phyloP scores from a whole-genome alignment of 2,797 vertebrate species.

The Anomalospiza imberbis region DNA sequence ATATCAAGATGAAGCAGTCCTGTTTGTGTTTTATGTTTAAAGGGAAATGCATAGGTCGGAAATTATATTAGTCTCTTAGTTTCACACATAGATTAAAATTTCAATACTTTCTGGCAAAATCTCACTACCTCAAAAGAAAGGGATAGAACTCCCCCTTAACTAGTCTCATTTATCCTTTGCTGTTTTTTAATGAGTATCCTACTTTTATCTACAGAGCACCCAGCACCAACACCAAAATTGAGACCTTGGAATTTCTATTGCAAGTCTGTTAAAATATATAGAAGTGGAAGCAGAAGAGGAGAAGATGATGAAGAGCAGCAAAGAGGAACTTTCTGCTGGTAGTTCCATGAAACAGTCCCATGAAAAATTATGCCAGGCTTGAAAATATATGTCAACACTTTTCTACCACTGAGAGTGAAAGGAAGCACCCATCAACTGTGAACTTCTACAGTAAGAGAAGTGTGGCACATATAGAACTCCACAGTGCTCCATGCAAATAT shows the following conservation, averaged over 20 bases:
- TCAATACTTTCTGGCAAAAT: neutral
- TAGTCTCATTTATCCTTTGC: neutral
- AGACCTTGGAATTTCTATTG: neutral
- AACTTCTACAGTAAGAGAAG: neutral
- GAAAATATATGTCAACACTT: neutral
- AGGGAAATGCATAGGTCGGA: slow-evolving; percentile 22
- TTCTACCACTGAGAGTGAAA: neutral
- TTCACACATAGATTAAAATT: slow-evolving; percentile 63
- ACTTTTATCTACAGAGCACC: neutral
- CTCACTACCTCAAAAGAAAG: neutral
- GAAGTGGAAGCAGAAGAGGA: neutral
- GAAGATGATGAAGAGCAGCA: neutral
- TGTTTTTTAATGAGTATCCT: neutral
- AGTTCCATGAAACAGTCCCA: neutral
- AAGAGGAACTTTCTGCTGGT: neutral
- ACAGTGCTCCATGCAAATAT: neutral
- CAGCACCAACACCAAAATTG: neutral
- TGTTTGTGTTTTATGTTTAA: slow-evolving; percentile 7
- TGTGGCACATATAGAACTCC: neutral
- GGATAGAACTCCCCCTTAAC: neutral
- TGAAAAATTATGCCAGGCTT: neutral
- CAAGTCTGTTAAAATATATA: neutral
- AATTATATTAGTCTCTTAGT: slow-evolving; percentile 7
- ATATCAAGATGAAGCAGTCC: slow-evolving; percentile 32
- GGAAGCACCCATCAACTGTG: neutral